Base-by-base conservation (phyloP, 2,113 vertebrate genomes). In the Anolis sagrei region DNA sequence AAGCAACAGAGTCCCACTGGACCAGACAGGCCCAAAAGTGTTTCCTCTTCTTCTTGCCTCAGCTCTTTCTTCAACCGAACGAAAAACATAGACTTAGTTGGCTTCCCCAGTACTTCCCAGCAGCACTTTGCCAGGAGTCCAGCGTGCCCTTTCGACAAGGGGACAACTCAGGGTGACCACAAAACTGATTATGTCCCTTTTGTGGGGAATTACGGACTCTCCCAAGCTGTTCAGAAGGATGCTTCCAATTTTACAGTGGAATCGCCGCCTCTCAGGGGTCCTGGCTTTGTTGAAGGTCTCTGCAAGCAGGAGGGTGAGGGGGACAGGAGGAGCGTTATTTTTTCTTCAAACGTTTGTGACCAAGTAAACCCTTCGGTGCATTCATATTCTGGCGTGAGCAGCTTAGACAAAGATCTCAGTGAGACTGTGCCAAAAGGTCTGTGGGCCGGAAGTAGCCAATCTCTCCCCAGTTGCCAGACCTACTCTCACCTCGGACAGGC, bases 161-260 rank as follows among this genome's bases (percentile, higher is more conserved):
- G 96, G 95, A 97, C 97, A 97, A 97, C 98, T 99, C 99, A 99
- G 98, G 98, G 97, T 98, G 98, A 99, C 97, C 97, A 98, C 95
- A 98, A 97, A 97, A 98, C 97, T 95, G 98, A 99, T 96, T 98
- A 98, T 66, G 92, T 95, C 96, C 97, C 97, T 96, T 98, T 98
- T 90, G 89, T 96, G 48, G 97, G 97, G 94, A 98, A 96, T 94
- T 96, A 97, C 10, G 97, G 94, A 93, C 96, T 97, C 95, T 96
- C 98, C 90, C 97, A 96, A 81, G 87, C 95, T 92, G 96, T 98
- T 96, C 98, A 97, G 92, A 97, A 98, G 93, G 98, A 99, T 84
- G 85, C 95, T 89, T 96, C 98, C 89, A 95, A 90, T 94, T 98
- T 98, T 96, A 95, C 97, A 7, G 94, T 96, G 91, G 97, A 97